Conservation (phyloP, 2,113 vertebrate genomes). For the Rhinopomastus cyanomelas region DNA sequence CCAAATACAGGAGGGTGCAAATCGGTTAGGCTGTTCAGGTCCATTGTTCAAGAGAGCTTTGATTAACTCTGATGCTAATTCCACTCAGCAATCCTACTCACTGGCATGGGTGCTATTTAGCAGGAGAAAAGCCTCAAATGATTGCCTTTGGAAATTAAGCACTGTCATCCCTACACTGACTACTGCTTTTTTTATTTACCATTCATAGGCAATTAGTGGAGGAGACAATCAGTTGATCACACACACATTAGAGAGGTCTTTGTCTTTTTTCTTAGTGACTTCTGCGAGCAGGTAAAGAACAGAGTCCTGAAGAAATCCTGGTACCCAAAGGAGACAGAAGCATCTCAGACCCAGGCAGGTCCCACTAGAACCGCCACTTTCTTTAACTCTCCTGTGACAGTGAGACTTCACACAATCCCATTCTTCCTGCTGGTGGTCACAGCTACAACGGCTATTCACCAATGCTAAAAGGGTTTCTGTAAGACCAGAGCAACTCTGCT, state of each 20-base stretch:
- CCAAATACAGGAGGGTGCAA: not conserved
- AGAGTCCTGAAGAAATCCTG: not conserved
- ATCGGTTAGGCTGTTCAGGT: not conserved
- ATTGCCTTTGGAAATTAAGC: conserved; percentile 35
- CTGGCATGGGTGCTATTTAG: conserved; percentile 10
- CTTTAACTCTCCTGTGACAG: not conserved
- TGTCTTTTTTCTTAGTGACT: not conserved
- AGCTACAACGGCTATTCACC: not conserved
- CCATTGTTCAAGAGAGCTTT: not conserved
- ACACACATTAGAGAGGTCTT: not conserved
- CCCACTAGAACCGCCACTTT: not conserved
- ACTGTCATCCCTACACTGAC: conserved; percentile 1
- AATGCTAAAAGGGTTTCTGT: not conserved
- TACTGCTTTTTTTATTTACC: conserved; percentile 20
- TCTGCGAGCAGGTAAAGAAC: not conserved
- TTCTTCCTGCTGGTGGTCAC: not conserved
- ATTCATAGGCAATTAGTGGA: conserved; percentile 20
- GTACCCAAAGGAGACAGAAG: not conserved
- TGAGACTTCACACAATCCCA: not conserved
- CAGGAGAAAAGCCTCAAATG: conserved; percentile 34
- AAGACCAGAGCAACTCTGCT: not conserved
- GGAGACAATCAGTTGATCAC: conserved; percentile 21
- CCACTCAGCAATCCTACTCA: conserved; percentile 21
- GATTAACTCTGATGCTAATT: conserved; percentile 4
- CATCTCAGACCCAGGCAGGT: not conserved